Conservation (phyloP, 2,888 invertebrate species). For the Macaria liturata region DNA sequence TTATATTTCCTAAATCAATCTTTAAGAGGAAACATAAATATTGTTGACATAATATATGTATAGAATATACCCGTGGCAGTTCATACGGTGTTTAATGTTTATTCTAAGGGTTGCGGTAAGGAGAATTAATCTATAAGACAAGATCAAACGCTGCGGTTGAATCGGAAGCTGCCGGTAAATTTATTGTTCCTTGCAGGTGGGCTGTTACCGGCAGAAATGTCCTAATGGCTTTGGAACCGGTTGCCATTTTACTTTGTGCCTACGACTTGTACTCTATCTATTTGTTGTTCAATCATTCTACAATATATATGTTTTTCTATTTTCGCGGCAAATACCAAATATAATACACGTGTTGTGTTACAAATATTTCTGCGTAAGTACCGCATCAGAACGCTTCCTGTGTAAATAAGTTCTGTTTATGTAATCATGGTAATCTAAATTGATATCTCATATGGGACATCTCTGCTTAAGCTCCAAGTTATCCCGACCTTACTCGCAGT, state of each 20-base stretch:
- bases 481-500: no score
- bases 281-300: no score
- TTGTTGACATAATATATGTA: background rate
- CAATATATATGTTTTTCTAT: no score
- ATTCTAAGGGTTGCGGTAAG: conserved; percentile 17
- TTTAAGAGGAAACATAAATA: conserved; percentile 21
- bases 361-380: no score
- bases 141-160: conserved; percentile 19
- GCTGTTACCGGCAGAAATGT: conserved; percentile 16
- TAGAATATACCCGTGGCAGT: background rate
- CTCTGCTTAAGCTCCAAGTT: no score
- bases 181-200: conserved; percentile 26
- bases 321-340: no score
- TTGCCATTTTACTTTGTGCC: conserved; percentile 10
- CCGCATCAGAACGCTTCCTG: no score
- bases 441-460: no score
- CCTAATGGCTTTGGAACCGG: conserved; percentile 19
- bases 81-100: conserved; percentile 5
- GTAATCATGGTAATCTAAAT: no score
- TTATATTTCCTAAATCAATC: conserved; percentile 19
- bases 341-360: no score
- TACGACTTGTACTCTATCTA: background rate
- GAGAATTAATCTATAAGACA: conserved; percentile 20
- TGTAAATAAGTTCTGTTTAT: no score
- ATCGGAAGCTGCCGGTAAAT: conserved; percentile 23